Percentiles rank a stretch among this genome's conserved stretches.
These are phyloP conservation scores for Ryuthela nishihirai DNA, from an alignment of 2,888 invertebrate species.

Conservation along the genomic window DNA sequence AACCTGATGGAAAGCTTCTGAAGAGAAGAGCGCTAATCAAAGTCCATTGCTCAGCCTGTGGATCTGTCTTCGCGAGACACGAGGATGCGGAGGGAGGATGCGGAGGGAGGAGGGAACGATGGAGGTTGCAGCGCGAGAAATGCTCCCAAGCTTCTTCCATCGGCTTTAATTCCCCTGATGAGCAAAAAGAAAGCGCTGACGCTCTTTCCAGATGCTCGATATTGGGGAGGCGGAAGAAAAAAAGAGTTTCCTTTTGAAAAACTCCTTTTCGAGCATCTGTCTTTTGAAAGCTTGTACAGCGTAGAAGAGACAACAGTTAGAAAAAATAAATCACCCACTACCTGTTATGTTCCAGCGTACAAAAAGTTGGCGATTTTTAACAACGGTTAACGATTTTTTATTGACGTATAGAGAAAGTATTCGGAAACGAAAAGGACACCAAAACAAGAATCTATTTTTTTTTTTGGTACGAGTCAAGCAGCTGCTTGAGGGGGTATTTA, in stretches of 20 bases:
- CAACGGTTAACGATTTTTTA: too few species aligned
- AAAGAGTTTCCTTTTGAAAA: neutral
- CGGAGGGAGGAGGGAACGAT: neutral
- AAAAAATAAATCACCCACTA: conserved; percentile 10
- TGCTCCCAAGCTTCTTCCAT: conserved; percentile 11
- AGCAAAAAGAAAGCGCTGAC: too few species aligned
- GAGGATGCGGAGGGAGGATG: neutral
- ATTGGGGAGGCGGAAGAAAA: neutral
- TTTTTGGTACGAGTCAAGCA: too few species aligned
- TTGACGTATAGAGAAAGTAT: too few species aligned
- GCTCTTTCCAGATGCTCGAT: neutral
- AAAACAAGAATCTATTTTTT: too few species aligned
- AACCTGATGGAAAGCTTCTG: conserved; percentile 21
- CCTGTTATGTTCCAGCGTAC: too few species aligned
- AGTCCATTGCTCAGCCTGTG: conserved; percentile 22
- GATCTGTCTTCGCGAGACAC: too few species aligned
- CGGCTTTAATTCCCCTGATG: conserved; percentile 26
- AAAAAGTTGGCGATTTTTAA: too few species aligned
- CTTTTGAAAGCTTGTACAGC: neutral
- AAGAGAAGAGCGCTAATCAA: too few species aligned
- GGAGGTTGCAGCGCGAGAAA: neutral
- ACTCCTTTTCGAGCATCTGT: too few species aligned
- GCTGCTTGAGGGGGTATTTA: too few species aligned
- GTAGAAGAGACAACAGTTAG: neutral
- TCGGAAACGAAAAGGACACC: too few species aligned